phyloP scores from a whole-genome alignment of 2,888 invertebrate species.

The Argyra leucocephala region DNA sequence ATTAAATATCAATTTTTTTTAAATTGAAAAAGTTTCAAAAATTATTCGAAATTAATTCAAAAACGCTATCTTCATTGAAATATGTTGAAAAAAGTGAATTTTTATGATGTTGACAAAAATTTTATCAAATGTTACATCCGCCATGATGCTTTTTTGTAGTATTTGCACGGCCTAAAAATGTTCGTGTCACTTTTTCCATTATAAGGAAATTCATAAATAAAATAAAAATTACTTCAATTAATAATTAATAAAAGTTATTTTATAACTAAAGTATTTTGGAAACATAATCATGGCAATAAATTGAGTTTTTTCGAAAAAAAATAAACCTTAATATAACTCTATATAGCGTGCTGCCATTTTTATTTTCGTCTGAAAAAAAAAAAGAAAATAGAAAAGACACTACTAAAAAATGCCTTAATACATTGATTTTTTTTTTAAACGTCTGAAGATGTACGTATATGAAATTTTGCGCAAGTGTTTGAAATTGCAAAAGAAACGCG shows the following conservation, averaged over 20 bases:
- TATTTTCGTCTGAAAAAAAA: constrained; percentile 18
- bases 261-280: not conserved
- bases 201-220: not conserved
- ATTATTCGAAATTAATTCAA: not conserved
- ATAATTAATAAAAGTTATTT: not conserved
- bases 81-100: not conserved
- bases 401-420: constrained; percentile 1
- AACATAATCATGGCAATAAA: not conserved
- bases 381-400: not conserved
- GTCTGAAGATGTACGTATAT: constrained; percentile 7
- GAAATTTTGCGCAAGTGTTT: constrained; percentile 16
- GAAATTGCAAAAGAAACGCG: not conserved
- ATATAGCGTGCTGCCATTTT: constrained; percentile 21
- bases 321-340: not conserved
- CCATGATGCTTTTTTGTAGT: not conserved
- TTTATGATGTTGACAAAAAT: constrained; percentile 3
- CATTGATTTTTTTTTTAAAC: constrained; percentile 6
- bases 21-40: not conserved
- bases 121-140: not conserved
- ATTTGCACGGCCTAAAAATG: constrained; percentile 2
- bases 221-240: not conserved
- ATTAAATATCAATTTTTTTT: not conserved
- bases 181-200: not conserved
- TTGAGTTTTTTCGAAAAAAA: constrained; percentile 17
- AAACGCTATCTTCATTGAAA: not conserved